Conservation (phyloP, 2,113 vertebrate genomes). For the Mirounga angustirostris region DNA sequence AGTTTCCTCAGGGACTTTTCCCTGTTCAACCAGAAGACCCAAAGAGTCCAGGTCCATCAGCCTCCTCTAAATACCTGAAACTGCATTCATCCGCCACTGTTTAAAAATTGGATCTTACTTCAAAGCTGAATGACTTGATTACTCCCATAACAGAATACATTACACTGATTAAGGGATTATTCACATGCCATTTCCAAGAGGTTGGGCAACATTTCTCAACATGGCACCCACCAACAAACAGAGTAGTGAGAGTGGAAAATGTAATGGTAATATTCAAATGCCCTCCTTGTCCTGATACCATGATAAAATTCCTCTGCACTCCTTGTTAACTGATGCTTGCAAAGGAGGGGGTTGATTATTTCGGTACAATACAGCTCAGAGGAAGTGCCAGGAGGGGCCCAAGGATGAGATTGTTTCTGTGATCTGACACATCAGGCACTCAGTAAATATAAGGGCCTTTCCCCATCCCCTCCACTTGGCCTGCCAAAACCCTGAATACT, state of each 20-base stretch:
- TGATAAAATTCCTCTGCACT: background rate
- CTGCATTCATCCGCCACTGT: slow-evolving; percentile 78
- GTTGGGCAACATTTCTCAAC: slow-evolving; percentile 77
- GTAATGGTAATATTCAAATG: background rate
- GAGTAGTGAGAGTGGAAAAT: slow-evolving; percentile 25
- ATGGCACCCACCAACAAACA: slow-evolving; percentile 73
- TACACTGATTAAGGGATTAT: slow-evolving; percentile 79
- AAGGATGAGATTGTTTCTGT: background rate
- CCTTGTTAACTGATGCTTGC: background rate
- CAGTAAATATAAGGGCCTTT: background rate
- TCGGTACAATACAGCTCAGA: background rate
- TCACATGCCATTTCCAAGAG: slow-evolving; percentile 65
- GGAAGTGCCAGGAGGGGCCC: background rate
- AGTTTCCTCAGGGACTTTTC: slow-evolving; percentile 74
- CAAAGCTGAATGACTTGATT: slow-evolving; percentile 81
- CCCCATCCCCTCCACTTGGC: background rate
- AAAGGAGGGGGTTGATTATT: background rate
- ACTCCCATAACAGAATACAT: slow-evolving; percentile 79
- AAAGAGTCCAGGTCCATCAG: slow-evolving; percentile 79
- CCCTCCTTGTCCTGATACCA: background rate
- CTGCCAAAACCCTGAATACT: slow-evolving; percentile 69
- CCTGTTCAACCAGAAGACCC: slow-evolving; percentile 79
- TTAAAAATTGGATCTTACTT: slow-evolving; percentile 81
- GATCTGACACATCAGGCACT: background rate
- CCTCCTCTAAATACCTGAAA: slow-evolving; percentile 73